Conservation (phyloP, 2,113 vertebrate species). For the Channa argus region DNA sequence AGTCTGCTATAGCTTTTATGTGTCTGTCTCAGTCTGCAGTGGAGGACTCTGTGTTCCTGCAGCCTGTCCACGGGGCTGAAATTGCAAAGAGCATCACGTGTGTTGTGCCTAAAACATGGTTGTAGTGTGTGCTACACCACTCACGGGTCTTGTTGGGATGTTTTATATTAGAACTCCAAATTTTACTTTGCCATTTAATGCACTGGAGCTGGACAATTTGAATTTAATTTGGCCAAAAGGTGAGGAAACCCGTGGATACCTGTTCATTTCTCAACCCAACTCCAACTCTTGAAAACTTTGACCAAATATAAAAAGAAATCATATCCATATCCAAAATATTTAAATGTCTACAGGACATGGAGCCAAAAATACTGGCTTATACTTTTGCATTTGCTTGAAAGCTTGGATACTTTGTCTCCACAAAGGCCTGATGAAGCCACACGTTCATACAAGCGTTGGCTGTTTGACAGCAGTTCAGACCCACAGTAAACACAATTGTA, state of each 20-base stretch:
- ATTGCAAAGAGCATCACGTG: background rate
- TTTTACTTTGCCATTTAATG: background rate
- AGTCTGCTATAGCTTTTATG: background rate
- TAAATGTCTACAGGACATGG: no score
- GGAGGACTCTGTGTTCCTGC: background rate
- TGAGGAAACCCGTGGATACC: no score
- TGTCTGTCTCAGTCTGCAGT: background rate
- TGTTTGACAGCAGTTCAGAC: constrained; percentile 25
- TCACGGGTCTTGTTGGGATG: background rate
- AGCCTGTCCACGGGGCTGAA: constrained; percentile 67
- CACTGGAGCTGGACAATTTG: background rate
- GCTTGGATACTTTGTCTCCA: background rate
- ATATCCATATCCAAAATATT: no score
- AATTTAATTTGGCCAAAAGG: no score
- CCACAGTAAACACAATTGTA: constrained; percentile 15
- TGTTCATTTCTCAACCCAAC: no score
- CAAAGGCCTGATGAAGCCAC: background rate
- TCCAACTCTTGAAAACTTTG: no score
- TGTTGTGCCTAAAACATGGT: background rate
- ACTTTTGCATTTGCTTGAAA: background rate
- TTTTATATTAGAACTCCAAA: background rate
- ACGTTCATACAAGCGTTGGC: background rate
- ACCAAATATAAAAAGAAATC: no score
- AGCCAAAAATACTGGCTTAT: no score
- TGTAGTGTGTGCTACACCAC: background rate